Percentiles rank a stretch among this genome's conserved stretches.
Conservation (phyloP, 2,888 invertebrate species). For the Mylabris sibirica region DNA sequence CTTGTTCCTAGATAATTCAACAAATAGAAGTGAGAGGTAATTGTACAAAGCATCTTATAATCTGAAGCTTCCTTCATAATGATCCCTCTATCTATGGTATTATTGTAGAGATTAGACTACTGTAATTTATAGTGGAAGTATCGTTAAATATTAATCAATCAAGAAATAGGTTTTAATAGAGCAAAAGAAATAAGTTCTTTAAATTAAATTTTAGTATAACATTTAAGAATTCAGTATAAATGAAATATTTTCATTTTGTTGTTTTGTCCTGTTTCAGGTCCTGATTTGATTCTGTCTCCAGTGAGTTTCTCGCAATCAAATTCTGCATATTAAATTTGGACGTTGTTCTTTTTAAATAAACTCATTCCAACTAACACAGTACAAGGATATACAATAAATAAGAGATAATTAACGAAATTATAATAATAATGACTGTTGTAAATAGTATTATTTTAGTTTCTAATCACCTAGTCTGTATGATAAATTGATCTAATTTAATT, state of each 20-base stretch:
- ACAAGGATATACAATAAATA: not conserved
- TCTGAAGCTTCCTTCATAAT: slow-evolving; percentile 23
- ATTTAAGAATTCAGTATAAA: not conserved
- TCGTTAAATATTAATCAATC: slow-evolving; percentile 21
- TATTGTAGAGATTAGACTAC: no score
- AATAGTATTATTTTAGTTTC: slow-evolving; percentile 8
- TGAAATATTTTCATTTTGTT: slow-evolving; percentile 9
- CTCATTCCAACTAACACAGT: slow-evolving; percentile 9
- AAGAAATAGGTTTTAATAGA: not conserved
- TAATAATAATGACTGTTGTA: slow-evolving; percentile 1
- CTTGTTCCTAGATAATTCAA: not conserved
- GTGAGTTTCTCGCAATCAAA: slow-evolving; percentile 53
- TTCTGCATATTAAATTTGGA: slow-evolving; percentile 48
- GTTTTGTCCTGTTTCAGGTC: slow-evolving; percentile 52
- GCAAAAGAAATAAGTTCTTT: slow-evolving; percentile 3
- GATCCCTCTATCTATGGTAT: slow-evolving; percentile 8
- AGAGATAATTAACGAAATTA: not conserved
- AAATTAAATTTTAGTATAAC: slow-evolving; percentile 1
- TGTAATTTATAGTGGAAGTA: no score
- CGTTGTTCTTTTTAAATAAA: not conserved
- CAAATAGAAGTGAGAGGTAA: slow-evolving; percentile 16
- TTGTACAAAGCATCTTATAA: slow-evolving; percentile 22
- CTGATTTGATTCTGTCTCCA: slow-evolving; percentile 59
- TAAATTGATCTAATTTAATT: not conserved
- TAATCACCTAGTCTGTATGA: not conserved